phyloP scores from a whole-genome alignment of 2,113 vertebrate genomes.

The Sinocyclocheilus anophthalmus region DNA sequence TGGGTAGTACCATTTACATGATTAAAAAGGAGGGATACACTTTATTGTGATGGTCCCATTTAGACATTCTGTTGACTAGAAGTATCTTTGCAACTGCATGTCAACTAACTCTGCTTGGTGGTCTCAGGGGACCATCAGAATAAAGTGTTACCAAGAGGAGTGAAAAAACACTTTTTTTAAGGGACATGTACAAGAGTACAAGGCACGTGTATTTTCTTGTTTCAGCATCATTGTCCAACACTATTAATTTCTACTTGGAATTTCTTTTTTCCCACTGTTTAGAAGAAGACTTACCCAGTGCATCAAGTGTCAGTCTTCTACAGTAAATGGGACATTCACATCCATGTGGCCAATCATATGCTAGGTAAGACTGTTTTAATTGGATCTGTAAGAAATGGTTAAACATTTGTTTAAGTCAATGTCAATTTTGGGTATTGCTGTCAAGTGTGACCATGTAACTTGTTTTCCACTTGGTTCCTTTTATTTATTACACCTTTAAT shows the following conservation, averaged over 20 bases:
- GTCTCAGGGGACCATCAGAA: too few species aligned
- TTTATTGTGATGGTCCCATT: too few species aligned
- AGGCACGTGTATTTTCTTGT: not conserved
- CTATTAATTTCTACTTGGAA: not conserved
- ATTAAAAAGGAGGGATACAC: too few species aligned
- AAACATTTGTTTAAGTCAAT: not conserved
- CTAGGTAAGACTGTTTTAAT: conserved; percentile 85
- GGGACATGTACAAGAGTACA: too few species aligned
- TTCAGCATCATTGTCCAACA: not conserved
- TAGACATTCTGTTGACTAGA: too few species aligned
- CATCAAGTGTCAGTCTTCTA: conserved; percentile 99
- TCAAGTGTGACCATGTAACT: not conserved
- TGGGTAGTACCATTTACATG: not conserved
- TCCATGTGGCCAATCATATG: conserved; percentile 99
- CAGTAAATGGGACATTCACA: conserved; percentile 99
- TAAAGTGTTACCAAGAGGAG: too few species aligned
- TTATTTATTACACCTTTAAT: not conserved
- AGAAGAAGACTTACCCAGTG: conserved; percentile 99
- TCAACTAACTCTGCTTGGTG: too few species aligned
- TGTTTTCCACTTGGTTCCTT: not conserved
- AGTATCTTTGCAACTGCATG: too few species aligned
- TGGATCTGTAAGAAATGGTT: not conserved
- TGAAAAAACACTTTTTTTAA: too few species aligned
- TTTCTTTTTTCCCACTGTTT: conserved; percentile 49
- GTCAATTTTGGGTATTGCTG: not conserved